Percentiles rank a stretch among this genome's conserved stretches.
These are phyloP conservation scores for Syngnathoides biaculeatus DNA, from an alignment of 2,113 vertebrate species.

Conservation along the genomic window DNA sequence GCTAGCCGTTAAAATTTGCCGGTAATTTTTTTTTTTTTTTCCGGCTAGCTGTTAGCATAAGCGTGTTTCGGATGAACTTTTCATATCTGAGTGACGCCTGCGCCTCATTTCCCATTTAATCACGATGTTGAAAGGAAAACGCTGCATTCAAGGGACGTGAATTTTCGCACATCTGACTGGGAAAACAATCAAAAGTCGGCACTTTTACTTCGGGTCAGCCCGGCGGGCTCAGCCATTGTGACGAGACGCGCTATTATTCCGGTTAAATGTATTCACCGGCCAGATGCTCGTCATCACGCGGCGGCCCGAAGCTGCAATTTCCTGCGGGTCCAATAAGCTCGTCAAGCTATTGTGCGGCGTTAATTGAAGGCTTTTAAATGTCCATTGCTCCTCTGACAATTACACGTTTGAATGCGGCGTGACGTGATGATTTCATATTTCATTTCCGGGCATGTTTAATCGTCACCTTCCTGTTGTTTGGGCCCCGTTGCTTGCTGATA, in stretches of 20 bases:
- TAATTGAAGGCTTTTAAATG: constrained; percentile 8
- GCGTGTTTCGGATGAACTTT: neutral
- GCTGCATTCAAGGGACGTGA: constrained; percentile 2
- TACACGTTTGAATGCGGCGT: neutral
- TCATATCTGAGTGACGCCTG: neutral
- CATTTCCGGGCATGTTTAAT: constrained; percentile 1
- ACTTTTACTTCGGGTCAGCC: constrained; percentile 4
- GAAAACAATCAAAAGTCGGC: constrained; percentile 7
- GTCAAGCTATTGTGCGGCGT: constrained; percentile 4
- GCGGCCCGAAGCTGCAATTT: neutral
- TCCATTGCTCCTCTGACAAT: constrained; percentile 7
- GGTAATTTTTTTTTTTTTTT: no score
- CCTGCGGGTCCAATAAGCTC: constrained; percentile 4
- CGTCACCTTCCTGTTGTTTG: constrained; percentile 1
- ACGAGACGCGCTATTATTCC: neutral
- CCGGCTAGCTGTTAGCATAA: no score
- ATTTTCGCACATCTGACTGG: constrained; percentile 16
- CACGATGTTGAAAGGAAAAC: neutral
- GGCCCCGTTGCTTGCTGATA: neutral
- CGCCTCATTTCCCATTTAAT: neutral
- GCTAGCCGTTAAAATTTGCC: no score
- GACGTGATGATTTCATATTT: neutral
- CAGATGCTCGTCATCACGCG: constrained; percentile 1
- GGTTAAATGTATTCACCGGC: constrained; percentile 1
- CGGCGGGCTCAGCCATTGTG: neutral